Evolutionary conservation across 30 jellyfish, hydroid and myxozoan genomes (phyloP), one percentile per base, ranked within the genome.

Genomic region (Aurelia coerulea): DNA sequence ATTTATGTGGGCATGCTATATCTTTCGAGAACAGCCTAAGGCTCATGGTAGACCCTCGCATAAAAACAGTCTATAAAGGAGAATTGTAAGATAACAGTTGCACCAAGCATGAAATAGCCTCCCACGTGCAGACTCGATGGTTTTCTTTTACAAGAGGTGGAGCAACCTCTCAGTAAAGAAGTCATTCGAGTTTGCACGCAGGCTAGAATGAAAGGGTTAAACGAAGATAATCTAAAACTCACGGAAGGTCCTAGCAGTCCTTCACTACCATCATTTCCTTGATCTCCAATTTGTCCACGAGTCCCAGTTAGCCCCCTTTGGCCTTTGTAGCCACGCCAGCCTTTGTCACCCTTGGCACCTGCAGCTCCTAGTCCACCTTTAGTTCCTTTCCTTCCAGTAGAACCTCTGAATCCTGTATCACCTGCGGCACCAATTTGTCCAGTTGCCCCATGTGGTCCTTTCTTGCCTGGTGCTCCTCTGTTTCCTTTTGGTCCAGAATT

Each of bases 301-400:
- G 18, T 60, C 7, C 99, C 99, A 10, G 79, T 62, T 12, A 23
- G 92, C 29, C 99, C 99, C 11, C 96, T 89, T 31, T 89, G 95
- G 49, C 89, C 95, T 78, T 77, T 86, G 73, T 67, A 86, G n/a
- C 99, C 99, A 33, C 84, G 88, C 89, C 97, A 88, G 72, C 99
- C 99, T 60, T 78, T 89, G 76, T 74, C 85, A 23, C 99, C 99
- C 59, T 90, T 90, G 52, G 91, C 91, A 34, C 99, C 99, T 54
- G 4, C 63, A 18, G 71, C 79, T 12, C 98, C 98, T 13, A 54
- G 66, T 16, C 17, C 34, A 2, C 99, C 99, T 39, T 66, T 80
- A 35, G 60, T 53, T 34, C 99, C 99, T 79, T 90, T 90, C 12
- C 59, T 84, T 31, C 99, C 99, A 12, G 65, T 92, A 0, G 49